These are phyloP conservation scores for Altica lythri DNA, from an alignment of 2,888 invertebrate genomes.

Conservation along the genomic window DNA sequence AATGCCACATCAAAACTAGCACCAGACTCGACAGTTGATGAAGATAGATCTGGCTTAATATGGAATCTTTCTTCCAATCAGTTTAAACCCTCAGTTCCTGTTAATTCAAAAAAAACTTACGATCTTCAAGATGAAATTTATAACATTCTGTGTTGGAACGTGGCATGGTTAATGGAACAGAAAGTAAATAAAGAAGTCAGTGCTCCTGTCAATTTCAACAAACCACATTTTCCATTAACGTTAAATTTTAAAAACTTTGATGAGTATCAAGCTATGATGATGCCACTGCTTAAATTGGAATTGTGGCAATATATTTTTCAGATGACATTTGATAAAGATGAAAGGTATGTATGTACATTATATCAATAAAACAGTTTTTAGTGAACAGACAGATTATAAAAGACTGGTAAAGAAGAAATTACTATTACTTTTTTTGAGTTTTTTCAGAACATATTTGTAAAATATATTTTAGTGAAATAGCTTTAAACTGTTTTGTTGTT, in stretches of 20 bases:
- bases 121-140: slow-evolving; percentile 59
- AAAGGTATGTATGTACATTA: slow-evolving; percentile 31
- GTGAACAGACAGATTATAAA: too few relatives aligned
- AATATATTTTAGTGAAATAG: too few relatives aligned
- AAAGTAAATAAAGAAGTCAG: slow-evolving; percentile 57
- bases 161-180: slow-evolving; percentile 68
- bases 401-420: too few relatives aligned
- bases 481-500: too few relatives aligned
- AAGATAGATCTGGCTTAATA: slow-evolving; percentile 22
- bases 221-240: slow-evolving; percentile 60
- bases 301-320: slow-evolving; percentile 61
- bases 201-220: slow-evolving; percentile 60
- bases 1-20: too few relatives aligned
- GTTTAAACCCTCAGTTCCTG: neutral
- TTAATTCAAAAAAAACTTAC: too few relatives aligned
- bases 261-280: slow-evolving; percentile 64
- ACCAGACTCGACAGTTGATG: slow-evolving; percentile 26
- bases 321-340: slow-evolving; percentile 30
- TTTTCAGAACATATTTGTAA: too few relatives aligned
- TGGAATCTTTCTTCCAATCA: slow-evolving; percentile 11
- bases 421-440: too few relatives aligned
- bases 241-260: slow-evolving; percentile 62
- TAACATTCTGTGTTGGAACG: slow-evolving; percentile 68
- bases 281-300: slow-evolving; percentile 66
- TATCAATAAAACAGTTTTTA: neutral